These are phyloP conservation scores for Paramormyrops hopkinsi DNA, from an alignment of 2,797 vertebrate genomes.

Conservation along the genomic window DNA sequence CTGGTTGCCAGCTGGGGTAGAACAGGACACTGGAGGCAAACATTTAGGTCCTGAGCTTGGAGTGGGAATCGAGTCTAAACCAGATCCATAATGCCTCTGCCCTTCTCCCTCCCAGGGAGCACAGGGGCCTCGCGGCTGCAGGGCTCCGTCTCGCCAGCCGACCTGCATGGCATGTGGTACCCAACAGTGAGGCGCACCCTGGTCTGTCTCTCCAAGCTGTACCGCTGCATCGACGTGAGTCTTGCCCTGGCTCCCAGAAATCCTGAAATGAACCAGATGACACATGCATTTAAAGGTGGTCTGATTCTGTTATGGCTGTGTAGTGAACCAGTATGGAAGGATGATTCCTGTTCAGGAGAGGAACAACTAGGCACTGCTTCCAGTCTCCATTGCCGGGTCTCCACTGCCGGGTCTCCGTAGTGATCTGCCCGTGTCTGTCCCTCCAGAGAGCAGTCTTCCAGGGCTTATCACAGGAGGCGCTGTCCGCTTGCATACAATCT, in stretches of 20 bases:
- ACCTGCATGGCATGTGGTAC: slow-evolving; percentile 99
- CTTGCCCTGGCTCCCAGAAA: background rate
- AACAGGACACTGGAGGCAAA: background rate
- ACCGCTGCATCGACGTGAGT: slow-evolving; percentile 96
- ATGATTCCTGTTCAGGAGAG: background rate
- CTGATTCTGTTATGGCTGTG: background rate
- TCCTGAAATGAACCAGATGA: background rate
- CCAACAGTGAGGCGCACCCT: slow-evolving; percentile 92
- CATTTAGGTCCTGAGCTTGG: background rate
- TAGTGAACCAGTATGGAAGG: background rate
- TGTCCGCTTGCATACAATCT: slow-evolving; percentile 95
- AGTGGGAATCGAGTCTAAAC: background rate
- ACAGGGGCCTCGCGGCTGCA: slow-evolving; percentile 69
- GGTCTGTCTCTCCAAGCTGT: slow-evolving; percentile 95
- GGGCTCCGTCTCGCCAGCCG: slow-evolving; percentile 82
- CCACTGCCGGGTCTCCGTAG: background rate
- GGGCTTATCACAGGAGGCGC: slow-evolving; percentile 94
- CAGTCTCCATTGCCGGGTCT: background rate
- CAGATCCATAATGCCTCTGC: background rate
- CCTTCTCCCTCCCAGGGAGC: slow-evolving; percentile 47
- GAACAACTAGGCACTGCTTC: background rate
- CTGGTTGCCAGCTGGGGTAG: background rate
- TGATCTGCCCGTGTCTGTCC: slow-evolving; percentile 8
- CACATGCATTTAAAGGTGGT: background rate
- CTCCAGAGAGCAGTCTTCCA: slow-evolving; percentile 93